Evolutionary conservation across 2,113 vertebrate species (phyloP).

Genomic region (Onychorhynchus coronatus): DNA sequence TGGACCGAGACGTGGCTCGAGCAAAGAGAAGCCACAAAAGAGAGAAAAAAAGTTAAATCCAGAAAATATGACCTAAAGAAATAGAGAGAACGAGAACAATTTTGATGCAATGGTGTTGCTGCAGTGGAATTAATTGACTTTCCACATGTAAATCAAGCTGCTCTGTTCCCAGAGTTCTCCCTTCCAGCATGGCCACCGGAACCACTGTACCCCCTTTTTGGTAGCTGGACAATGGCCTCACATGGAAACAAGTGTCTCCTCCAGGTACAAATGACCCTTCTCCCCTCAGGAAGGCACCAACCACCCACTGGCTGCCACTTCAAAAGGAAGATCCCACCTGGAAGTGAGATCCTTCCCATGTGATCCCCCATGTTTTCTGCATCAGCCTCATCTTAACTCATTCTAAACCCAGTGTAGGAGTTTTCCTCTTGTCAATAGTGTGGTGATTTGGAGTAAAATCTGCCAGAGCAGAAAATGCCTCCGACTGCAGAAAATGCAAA

Average conservation of each 20-base stretch:
- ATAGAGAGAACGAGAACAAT: not conserved
- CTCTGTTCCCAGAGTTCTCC: not conserved
- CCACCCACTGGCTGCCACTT: too few relatives aligned
- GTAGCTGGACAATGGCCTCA: accelerated
- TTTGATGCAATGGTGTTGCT: too few relatives aligned
- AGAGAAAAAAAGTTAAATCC: not conserved
- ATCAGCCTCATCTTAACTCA: not conserved
- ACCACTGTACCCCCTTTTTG: not conserved
- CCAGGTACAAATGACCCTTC: too few relatives aligned
- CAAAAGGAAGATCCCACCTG: not conserved
- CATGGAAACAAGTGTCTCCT: not conserved
- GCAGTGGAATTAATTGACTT: not conserved
- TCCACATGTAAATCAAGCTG: not conserved
- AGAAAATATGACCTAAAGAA: not conserved
- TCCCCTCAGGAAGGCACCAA: not conserved
- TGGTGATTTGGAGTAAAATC: not conserved
- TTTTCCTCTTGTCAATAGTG: not conserved
- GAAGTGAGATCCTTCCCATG: not conserved
- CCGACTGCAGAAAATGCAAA: not conserved
- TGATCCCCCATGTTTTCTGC: accelerated
- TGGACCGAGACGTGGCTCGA: not conserved
- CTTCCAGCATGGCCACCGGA: not conserved
- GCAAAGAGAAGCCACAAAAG: not conserved
- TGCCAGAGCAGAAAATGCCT: not conserved
- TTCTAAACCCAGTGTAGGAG: not conserved